Base-by-base conservation (phyloP, 2,113 vertebrate species). In the Menidia beryllina region DNA sequence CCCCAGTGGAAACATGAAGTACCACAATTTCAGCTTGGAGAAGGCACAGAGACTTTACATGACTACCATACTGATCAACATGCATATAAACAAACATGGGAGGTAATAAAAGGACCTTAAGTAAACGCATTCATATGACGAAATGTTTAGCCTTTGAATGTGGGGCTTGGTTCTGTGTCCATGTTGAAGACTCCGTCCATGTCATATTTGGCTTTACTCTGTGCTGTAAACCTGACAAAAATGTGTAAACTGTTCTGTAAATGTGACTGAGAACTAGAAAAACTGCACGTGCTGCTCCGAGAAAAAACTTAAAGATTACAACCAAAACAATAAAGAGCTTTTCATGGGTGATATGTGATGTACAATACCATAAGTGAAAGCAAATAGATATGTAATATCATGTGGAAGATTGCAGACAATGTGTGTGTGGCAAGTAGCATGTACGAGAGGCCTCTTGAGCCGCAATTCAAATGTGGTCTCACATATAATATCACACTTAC, bases 1-100 rank as follows among this genome's bases (percentile, higher is more conserved):
- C 82, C 77, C 85, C 38, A 59, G 75, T 74, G 82, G 79, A 63
- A 72, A 67, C 27, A 58, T 23, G 5, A 69, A 60, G 56, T 19
- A 83, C 57, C 36, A 60, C 60, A 66, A 57, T 20, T 39, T 2
- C 2, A 45, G 57, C 50, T 25, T 58, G 15, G 13, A 65, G 3
- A 70, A 64, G 51, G 14, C 8, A 25, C 67, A 76, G 45, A 24
- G 11, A 64, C 43, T 9, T 57, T 47, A 45, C 25, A 56, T 65
- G 27, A 51, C 36, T 47, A 57, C 74, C 9, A 50, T 57, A 24
- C 34, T 25, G 69, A 75, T 58, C 4, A 66, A 19, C 24, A n/a
- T 55, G 60, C 0, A n/a, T n/a, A n/a, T n/a, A n/a, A n/a, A n/a
- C 1, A 13, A 54, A 53, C 2, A 15, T 19, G 5, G 11, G 26